Evolutionary conservation across 1,140 invertebrate genomes (phyloP).

Genomic region (Helicoverpa zea): DNA sequence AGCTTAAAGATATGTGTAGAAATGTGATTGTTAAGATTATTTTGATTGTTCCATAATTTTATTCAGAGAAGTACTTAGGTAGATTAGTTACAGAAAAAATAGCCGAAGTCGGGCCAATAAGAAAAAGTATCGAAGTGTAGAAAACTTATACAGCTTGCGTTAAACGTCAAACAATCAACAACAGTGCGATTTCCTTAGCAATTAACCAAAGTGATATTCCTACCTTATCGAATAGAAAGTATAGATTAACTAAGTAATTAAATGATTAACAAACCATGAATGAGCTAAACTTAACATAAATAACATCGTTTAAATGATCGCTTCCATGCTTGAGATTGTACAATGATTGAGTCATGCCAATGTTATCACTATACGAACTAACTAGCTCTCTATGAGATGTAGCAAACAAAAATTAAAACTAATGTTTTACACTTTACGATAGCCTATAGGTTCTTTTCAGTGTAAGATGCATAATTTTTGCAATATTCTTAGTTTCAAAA

Average conservation of each 20-base stretch:
- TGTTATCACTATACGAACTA: slow-evolving; percentile 60
- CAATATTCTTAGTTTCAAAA: no score
- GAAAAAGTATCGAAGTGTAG: background rate
- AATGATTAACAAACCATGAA: slow-evolving; percentile 40
- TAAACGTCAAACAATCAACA: slow-evolving; percentile 24
- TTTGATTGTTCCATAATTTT: background rate
- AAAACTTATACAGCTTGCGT: background rate
- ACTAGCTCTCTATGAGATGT: slow-evolving; percentile 55
- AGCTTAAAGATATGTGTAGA: slow-evolving; percentile 5
- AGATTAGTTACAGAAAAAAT: background rate
- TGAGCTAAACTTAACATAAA: slow-evolving; percentile 20
- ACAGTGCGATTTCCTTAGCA: slow-evolving; percentile 22
- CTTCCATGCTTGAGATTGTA: slow-evolving; percentile 54
- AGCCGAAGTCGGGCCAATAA: background rate
- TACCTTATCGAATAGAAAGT: slow-evolving; percentile 22
- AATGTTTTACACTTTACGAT: slow-evolving; percentile 37
- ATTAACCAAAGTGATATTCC: slow-evolving; percentile 32
- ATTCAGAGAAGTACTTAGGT: background rate
- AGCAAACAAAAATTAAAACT: slow-evolving; percentile 66
- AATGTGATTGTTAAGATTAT: background rate
- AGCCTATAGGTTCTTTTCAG: slow-evolving; percentile 29
- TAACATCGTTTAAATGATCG: slow-evolving; percentile 25
- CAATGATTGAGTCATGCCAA: slow-evolving; percentile 51
- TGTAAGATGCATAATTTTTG: background rate
- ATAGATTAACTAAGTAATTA: background rate